Evolutionary conservation across 2,113 vertebrate species (phyloP).

Genomic region (Gymnobelideus leadbeateri): DNA sequence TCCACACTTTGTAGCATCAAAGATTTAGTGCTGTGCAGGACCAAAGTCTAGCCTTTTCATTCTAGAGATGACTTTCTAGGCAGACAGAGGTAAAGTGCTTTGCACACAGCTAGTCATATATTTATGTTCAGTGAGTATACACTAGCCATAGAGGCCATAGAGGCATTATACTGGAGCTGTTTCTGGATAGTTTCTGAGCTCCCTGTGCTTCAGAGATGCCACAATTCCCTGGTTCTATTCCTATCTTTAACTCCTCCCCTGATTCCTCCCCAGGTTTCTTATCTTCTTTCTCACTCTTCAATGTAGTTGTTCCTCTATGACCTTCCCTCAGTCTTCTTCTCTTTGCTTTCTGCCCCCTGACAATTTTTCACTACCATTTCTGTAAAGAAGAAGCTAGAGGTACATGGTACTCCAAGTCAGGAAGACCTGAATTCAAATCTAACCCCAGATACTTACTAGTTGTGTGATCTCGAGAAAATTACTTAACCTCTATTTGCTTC

Average conservation of each 20-base stretch:
- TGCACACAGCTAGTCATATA: too few relatives aligned
- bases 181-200: background rate
- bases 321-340: background rate
- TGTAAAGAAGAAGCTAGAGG: background rate
- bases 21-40: too few relatives aligned
- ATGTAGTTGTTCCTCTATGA: background rate
- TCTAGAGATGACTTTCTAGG: too few relatives aligned
- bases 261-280: too few relatives aligned
- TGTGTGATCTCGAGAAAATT: background rate
- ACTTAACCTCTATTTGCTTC: background rate
- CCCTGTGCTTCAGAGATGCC: too few relatives aligned
- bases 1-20: background rate
- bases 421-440: background rate
- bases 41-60: too few relatives aligned
- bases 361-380: background rate
- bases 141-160: background rate
- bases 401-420: too few relatives aligned
- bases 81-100: background rate
- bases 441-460: background rate
- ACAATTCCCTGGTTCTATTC: too few relatives aligned
- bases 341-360: background rate
- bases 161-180: background rate
- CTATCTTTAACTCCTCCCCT: too few relatives aligned
- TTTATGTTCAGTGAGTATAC: too few relatives aligned
- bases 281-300: background rate